phyloP scores from a whole-genome alignment of 2,888 invertebrate species.

The Opisthograptis luteolata region DNA sequence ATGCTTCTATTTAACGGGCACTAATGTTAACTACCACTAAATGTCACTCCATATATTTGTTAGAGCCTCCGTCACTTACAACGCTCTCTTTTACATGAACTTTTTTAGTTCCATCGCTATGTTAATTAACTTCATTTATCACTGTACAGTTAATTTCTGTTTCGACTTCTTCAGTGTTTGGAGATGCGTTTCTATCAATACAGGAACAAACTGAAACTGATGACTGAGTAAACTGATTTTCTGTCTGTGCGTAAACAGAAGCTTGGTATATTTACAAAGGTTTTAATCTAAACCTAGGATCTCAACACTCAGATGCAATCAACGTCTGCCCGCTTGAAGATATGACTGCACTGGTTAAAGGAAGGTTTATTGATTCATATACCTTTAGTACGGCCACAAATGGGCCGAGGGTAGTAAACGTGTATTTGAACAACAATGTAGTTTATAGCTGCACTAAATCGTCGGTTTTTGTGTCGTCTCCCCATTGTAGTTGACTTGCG shows the following conservation, averaged over 20 bases:
- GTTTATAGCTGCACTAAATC: conserved; percentile 53
- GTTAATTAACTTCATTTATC: conserved; percentile 74
- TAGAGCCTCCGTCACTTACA: conserved; percentile 56
- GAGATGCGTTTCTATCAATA: conserved; percentile 32
- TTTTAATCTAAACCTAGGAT: conserved; percentile 44
- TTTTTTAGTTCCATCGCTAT: conserved; percentile 56
- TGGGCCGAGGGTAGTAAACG: conserved; percentile 36
- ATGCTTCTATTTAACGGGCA: conserved; percentile 71
- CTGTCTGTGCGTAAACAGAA: conserved; percentile 32
- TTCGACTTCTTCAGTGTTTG: conserved; percentile 34
- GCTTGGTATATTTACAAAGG: conserved; percentile 39
- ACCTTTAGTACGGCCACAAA: conserved; percentile 43
- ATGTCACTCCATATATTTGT: conserved; percentile 75
- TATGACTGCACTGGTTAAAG: conserved; percentile 49
- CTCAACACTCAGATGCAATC: conserved; percentile 44
- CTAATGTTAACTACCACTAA: conserved; percentile 74
- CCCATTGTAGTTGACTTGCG: conserved; percentile 47
- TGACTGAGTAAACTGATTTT: no score
- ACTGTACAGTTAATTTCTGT: conserved; percentile 57
- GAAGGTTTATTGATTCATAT: conserved; percentile 52
- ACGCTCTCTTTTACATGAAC: conserved; percentile 57
- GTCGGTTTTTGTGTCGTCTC: conserved; percentile 55
- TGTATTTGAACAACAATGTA: conserved; percentile 58
- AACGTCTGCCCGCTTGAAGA: conserved; percentile 39
- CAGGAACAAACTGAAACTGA: conserved; percentile 30